Conservation (phyloP, 2,113 vertebrate genomes). For the Platichthys flesus region DNA sequence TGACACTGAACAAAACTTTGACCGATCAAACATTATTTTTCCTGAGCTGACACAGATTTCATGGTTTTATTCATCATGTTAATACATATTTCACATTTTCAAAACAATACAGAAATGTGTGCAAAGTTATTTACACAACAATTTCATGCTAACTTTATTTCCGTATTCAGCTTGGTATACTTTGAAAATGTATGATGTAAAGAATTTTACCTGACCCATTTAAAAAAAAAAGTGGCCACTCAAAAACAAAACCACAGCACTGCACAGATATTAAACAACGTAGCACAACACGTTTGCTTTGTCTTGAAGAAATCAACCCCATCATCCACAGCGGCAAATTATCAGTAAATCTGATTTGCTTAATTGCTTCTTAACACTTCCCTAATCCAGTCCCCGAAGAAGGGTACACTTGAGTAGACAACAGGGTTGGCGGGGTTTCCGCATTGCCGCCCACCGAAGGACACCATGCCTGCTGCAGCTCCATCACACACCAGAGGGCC, state of each 20-base stretch:
- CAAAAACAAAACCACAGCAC: not conserved
- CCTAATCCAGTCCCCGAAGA: slow-evolving; percentile 59
- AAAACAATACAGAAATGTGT: not conserved
- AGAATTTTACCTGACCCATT: too few species aligned
- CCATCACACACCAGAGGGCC: slow-evolving; percentile 87
- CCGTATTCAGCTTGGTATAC: too few species aligned
- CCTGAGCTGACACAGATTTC: not conserved
- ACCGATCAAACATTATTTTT: too few species aligned
- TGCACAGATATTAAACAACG: not conserved
- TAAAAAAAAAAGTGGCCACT: too few species aligned
- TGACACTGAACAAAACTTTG: too few species aligned
- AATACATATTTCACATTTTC: not conserved
- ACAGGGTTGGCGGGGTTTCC: slow-evolving; percentile 71
- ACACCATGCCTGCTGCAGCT: slow-evolving; percentile 84
- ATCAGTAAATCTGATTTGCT: not conserved
- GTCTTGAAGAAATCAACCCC: not conserved
- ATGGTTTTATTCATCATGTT: not conserved
- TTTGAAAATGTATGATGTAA: too few species aligned
- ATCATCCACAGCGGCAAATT: not conserved
- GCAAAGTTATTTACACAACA: not conserved
- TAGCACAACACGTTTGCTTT: not conserved
- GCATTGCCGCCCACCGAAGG: slow-evolving; percentile 75
- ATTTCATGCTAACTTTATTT: too few species aligned
- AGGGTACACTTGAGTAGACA: slow-evolving; percentile 74
- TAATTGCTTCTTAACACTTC: slow-evolving; percentile 40